Evolutionary conservation across 2,888 invertebrate species (phyloP).

Genomic region (Doris montereyensis): DNA sequence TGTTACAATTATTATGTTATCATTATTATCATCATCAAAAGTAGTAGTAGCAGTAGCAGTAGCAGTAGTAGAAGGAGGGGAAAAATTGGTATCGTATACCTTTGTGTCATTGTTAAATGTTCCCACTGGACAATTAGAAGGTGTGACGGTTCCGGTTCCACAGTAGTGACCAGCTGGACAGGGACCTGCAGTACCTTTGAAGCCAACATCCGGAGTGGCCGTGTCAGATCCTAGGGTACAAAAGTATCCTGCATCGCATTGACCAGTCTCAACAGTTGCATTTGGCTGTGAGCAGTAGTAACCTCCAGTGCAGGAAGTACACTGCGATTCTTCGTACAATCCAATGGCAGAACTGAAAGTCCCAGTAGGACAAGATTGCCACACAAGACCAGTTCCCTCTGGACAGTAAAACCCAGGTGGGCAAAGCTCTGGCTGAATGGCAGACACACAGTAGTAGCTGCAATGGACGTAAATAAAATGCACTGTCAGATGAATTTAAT

Average conservation of each 20-base stretch:
- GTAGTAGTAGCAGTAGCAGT: too few species aligned
- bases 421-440: conserved; percentile 58
- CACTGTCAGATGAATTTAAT: too few species aligned
- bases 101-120: conserved; percentile 58
- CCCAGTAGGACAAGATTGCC: conserved; percentile 66
- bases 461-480: too few species aligned
- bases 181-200: conserved; percentile 63
- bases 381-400: conserved; percentile 64
- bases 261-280: conserved; percentile 56
- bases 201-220: conserved; percentile 55
- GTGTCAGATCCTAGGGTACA: conserved; percentile 63
- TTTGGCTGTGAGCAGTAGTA: conserved; percentile 62
- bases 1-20: too few species aligned
- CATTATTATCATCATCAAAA: too few species aligned
- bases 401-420: conserved; percentile 69
- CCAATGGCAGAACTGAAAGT: conserved; percentile 60
- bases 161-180: conserved; percentile 69
- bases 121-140: conserved; percentile 61
- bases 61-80: too few species aligned
- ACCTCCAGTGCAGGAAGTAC: conserved; percentile 67
- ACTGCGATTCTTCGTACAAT: conserved; percentile 59
- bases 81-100: too few species aligned
- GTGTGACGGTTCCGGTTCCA: conserved; percentile 53
- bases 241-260: conserved; percentile 62
- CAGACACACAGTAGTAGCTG: conserved; percentile 58